Evolutionary conservation across 2,113 vertebrate species (phyloP).

Genomic region (Alligator sinensis): DNA sequence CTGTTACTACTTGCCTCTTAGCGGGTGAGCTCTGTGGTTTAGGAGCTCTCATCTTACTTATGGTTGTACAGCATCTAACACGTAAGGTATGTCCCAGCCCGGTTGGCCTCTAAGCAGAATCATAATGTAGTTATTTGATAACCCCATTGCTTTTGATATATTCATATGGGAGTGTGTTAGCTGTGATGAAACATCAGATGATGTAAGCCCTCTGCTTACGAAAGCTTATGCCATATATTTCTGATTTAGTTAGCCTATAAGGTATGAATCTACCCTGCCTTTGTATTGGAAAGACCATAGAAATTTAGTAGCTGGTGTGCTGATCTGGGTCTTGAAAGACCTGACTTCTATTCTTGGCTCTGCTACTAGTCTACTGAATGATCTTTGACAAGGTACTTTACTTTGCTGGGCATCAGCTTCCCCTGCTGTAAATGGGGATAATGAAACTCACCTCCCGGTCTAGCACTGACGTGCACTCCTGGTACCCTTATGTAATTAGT

Average conservation of each 20-base stretch:
- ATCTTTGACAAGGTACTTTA: background rate
- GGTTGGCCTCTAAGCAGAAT: background rate
- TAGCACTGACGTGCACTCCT: no score
- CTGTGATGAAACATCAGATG: no score
- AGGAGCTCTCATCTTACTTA: background rate
- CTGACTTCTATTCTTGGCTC: background rate
- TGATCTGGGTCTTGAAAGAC: background rate
- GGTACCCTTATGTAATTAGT: background rate
- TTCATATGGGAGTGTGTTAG: no score
- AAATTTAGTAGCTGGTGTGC: background rate
- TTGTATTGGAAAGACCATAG: background rate
- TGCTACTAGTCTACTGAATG: background rate
- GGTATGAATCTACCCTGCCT: background rate
- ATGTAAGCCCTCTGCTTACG: no score
- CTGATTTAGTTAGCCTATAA: no score
- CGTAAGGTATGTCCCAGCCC: background rate
- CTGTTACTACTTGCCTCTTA: background rate
- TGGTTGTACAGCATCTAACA: background rate
- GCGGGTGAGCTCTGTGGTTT: background rate
- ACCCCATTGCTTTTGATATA: background rate
- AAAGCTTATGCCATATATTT: no score
- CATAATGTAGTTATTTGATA: background rate
- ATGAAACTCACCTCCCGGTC: background rate
- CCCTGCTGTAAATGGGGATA: background rate
- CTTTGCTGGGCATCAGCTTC: background rate